phyloP scores from a whole-genome alignment of 2,113 vertebrate genomes.

The Anoplopoma fimbria region DNA sequence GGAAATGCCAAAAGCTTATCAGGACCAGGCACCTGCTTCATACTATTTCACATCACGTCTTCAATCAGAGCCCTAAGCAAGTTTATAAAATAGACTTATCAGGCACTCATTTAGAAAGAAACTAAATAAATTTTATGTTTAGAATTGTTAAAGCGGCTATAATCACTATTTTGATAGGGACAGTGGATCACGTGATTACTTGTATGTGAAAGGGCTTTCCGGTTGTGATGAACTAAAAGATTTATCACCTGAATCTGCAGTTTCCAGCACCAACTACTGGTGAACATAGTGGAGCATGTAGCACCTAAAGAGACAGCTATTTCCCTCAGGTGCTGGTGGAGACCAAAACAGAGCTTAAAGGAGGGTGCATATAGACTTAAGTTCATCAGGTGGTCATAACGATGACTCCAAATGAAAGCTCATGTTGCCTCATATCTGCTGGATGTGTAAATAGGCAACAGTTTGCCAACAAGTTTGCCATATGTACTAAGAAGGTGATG shows the following conservation, averaged over 20 bases:
- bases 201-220: not conserved
- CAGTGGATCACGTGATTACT: not conserved
- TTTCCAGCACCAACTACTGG: not conserved
- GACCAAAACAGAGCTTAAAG: not conserved
- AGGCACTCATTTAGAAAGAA: not conserved
- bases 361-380: not conserved
- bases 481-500: not conserved
- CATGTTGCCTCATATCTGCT: not conserved
- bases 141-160: not conserved
- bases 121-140: not conserved
- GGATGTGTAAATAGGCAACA: not conserved
- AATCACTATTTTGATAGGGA: not conserved
- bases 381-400: not conserved
- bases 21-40: conserved; percentile 38
- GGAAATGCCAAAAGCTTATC: conserved; percentile 34
- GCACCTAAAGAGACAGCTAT: not conserved
- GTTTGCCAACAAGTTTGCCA: not conserved
- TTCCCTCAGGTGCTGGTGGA: not conserved
- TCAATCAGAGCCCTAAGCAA: not conserved
- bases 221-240: not conserved
- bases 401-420: not conserved
- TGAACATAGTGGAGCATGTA: not conserved
- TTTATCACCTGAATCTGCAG: not conserved
- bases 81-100: conserved; percentile 8
- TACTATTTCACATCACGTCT: conserved; percentile 3